Conservation (phyloP, 2,113 vertebrate species). For the Pampusana beccarii region DNA sequence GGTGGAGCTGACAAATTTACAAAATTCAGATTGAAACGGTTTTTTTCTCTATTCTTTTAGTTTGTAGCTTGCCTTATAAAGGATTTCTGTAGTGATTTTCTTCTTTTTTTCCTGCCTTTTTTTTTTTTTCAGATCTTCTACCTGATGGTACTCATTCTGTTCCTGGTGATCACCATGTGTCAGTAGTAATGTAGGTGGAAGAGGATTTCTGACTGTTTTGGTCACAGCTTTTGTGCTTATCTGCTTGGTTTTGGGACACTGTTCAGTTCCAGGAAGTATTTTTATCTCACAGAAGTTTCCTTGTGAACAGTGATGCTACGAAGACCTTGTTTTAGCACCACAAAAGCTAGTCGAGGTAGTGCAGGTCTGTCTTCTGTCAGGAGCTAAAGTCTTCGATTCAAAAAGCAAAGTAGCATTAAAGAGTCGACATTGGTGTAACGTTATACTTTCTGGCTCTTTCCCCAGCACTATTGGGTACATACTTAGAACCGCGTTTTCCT, state of each 20-base stretch:
- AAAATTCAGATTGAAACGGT: neutral
- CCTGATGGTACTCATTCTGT: slow-evolving; percentile 31
- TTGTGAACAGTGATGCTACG: neutral
- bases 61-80: neutral
- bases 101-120: neutral
- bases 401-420: neutral
- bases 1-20: neutral
- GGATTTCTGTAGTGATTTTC: neutral
- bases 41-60: neutral
- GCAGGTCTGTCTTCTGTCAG: slow-evolving; percentile 26
- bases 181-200: slow-evolving; percentile 31
- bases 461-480: neutral
- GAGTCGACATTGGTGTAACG: neutral
- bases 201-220: slow-evolving; percentile 32
- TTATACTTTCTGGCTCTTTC: slow-evolving; percentile 29
- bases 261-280: slow-evolving; percentile 45
- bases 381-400: neutral
- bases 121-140: neutral
- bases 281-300: slow-evolving; percentile 26
- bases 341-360: neutral
- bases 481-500: neutral
- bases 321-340: neutral
- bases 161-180: slow-evolving; percentile 43
- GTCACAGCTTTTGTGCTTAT: slow-evolving; percentile 27
- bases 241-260: slow-evolving; percentile 32